These are phyloP conservation scores for Oryzaephilus surinamensis DNA, from an alignment of 1,140 invertebrate species.

Conservation along the genomic window DNA sequence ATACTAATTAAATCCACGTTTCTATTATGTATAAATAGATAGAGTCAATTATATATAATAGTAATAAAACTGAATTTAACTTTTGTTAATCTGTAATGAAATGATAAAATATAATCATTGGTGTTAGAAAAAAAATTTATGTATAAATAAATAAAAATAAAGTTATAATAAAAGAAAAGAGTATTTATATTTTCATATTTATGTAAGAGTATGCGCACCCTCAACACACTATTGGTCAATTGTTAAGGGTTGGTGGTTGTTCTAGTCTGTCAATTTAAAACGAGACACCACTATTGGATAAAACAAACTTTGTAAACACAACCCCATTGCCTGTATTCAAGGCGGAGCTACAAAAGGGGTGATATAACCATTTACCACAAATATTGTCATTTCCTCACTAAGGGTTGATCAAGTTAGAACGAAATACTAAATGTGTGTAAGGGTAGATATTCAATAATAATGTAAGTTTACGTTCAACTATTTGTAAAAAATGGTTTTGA, in stretches of 20 bases:
- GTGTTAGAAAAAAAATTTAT: no score
- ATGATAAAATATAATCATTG: no score
- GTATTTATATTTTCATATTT: conserved; percentile 9
- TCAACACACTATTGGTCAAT: conserved; percentile 26
- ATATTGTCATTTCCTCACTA: conserved; percentile 21
- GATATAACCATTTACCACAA: conserved; percentile 14
- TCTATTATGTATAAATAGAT: no score
- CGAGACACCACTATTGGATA: conserved; percentile 20
- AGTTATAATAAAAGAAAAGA: conserved; percentile 9
- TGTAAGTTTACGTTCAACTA: background rate
- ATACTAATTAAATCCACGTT: no score
- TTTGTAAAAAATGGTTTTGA: background rate
- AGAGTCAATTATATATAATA: no score
- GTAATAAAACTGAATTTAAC: no score
- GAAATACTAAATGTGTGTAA: no score
- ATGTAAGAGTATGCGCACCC: no score
- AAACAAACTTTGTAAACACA: conserved; percentile 25
- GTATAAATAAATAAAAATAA: no score
- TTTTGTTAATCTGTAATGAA: no score
- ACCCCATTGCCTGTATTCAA: conserved; percentile 19
- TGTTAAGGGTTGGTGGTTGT: conserved; percentile 24
- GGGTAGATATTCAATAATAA: background rate
- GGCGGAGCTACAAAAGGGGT: conserved; percentile 24
- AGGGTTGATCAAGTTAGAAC: background rate
- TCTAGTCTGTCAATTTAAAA: conserved; percentile 14